Conservation (phyloP, 2,797 vertebrate species). For the Knipowitschia caucasica region DNA sequence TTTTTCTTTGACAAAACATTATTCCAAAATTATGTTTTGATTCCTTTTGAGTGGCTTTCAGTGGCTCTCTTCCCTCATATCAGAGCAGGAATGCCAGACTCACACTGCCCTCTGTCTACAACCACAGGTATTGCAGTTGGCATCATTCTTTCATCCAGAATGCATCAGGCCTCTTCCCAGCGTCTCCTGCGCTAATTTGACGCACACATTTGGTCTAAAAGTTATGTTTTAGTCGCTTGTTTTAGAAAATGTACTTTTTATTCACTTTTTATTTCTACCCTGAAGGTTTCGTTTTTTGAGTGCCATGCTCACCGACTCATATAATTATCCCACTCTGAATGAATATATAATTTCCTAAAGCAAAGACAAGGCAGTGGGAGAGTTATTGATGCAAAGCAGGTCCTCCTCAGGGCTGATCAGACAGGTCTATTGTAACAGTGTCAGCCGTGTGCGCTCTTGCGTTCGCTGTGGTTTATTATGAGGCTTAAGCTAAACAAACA, state of each 20-base stretch:
- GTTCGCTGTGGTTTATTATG: constrained; percentile 24
- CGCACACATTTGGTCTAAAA: background rate
- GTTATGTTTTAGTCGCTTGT: background rate
- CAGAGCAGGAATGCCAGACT: constrained; percentile 28
- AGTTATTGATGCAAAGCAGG: constrained; percentile 25
- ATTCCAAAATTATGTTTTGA: no score
- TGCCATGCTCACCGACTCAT: constrained; percentile 37
- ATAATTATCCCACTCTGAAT: constrained; percentile 48
- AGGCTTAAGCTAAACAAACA: constrained; percentile 46
- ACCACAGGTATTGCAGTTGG: constrained; percentile 18
- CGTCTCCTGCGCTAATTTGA: background rate
- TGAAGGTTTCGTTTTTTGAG: constrained; percentile 21
- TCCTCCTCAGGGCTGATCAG: constrained; percentile 26
- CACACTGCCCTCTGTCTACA: constrained; percentile 73
- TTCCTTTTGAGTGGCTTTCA: no score
- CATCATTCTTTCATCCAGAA: background rate
- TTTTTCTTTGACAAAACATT: no score
- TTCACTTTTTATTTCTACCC: constrained; percentile 9
- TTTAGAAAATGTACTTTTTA: background rate
- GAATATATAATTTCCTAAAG: constrained; percentile 37
- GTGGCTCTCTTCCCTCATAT: constrained; percentile 1
- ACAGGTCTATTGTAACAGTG: constrained; percentile 50
- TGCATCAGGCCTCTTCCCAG: background rate
- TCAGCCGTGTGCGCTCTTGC: constrained; percentile 38
- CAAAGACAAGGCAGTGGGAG: constrained; percentile 41